A percentile compares a stretch with the other conserved stretches of the same genome.
Evolutionary conservation across 2,797 vertebrate species (phyloP).

Genomic region (Pseudotriccus pelzelni): DNA sequence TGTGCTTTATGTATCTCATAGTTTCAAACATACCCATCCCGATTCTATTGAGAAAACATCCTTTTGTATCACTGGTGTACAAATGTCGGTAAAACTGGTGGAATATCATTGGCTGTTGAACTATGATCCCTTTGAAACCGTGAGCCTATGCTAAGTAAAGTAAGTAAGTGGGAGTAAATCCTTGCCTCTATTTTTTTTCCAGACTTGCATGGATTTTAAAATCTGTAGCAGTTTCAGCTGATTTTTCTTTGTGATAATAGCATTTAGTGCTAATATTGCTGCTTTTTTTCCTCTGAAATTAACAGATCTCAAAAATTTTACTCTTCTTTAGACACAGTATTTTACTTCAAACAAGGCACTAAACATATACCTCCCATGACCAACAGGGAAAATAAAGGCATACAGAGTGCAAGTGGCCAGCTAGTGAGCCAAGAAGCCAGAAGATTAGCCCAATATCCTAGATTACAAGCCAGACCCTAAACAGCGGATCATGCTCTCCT

Average conservation of each 20-base stretch:
- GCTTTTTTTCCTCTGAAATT: not conserved
- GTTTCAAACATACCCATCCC: not conserved
- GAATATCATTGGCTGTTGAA: not conserved
- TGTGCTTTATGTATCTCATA: not conserved
- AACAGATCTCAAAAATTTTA: not conserved
- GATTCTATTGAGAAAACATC: not conserved
- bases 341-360: not conserved
- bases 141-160: not conserved
- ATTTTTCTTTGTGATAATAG: not conserved
- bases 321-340: not conserved
- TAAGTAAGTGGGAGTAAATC: not conserved
- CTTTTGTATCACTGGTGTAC: not conserved
- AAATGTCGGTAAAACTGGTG: not conserved
- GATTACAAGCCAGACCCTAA: not conserved
- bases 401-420: not conserved
- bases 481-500: not conserved
- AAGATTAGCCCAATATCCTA: not conserved
- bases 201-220: not conserved
- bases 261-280: not conserved
- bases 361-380: not conserved
- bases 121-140: fast-evolving
- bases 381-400: not conserved
- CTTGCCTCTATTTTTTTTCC: not conserved
- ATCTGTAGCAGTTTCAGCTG: not conserved
- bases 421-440: not conserved